Conservation (phyloP, 2,797 vertebrate species). For the Pseudomugil tenellus region DNA sequence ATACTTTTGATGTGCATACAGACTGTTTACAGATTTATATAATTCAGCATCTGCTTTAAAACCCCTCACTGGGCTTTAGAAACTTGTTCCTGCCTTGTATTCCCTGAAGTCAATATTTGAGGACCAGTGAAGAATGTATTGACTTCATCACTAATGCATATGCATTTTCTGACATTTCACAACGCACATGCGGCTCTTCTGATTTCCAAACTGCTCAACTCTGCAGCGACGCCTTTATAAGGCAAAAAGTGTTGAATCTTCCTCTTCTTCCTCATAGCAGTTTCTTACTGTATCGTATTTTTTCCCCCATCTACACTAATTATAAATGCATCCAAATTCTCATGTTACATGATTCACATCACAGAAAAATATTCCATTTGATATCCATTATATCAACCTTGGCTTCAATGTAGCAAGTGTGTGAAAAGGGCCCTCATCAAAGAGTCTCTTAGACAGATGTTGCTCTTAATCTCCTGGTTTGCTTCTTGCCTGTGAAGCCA, state of each 20-base stretch:
- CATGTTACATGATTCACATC: constrained; percentile 25
- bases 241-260: neutral
- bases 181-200: constrained; percentile 13
- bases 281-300: neutral
- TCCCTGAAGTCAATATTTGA: constrained; percentile 53
- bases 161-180: constrained; percentile 57
- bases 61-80: constrained; percentile 9
- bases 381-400: constrained; percentile 31
- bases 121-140: constrained; percentile 26
- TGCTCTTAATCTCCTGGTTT: constrained; percentile 62
- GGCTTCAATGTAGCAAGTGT: constrained; percentile 28
- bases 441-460: constrained; percentile 45
- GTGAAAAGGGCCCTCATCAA: constrained; percentile 48
- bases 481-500: constrained; percentile 49
- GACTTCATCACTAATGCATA: constrained; percentile 56
- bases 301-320: constrained; percentile 10
- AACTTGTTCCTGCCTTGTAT: constrained; percentile 22
- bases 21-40: constrained; percentile 34
- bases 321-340: neutral
- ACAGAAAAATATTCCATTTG: constrained; percentile 39
- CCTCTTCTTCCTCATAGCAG: neutral
- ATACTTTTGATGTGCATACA: constrained; percentile 9
- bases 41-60: constrained; percentile 35
- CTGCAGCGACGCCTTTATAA: constrained; percentile 19
- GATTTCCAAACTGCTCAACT: constrained; percentile 4